Base-by-base conservation (phyloP, 2,888 invertebrate species). In the Meliscaeva auricollis region DNA sequence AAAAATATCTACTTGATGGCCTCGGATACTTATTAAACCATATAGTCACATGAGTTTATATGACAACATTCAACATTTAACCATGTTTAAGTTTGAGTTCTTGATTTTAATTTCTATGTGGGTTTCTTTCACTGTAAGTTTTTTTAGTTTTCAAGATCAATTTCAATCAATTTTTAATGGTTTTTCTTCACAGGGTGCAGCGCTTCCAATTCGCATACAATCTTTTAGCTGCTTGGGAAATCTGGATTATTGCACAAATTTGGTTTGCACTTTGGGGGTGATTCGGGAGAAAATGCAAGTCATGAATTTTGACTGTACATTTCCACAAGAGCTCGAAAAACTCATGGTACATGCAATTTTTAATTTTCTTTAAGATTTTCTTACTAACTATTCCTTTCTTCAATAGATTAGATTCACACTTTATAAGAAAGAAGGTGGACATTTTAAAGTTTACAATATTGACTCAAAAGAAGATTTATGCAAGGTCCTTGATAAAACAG, bases 251-350 rank as follows among this genome's bases (percentile, higher is more conserved):
- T 78, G 72, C 35, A 38, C 32, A 2, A 66, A 82, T 22, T 15
- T 87, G 62, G 22, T 50, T 3, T 87, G 87, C 13, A 75, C 74
- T 15, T 32, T 87, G 48, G 77, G 78, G n/a, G 74, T 44, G 0
- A 66, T 87, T n/a, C 77, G 78, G 6, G 70, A 75, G n/a, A 82
- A 73, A 44, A 78, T 87, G 78, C 87, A 87, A 15, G 78, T 87
- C 0, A 22, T 83, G 11, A 87, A 78, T 26, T 78, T 87, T 38
- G 82, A 75, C 9, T 74, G 70, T 9, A 62, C 30, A 7, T 79
- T 83, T 13, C 66, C 35, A 11, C 8, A 72, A 7, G 72, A 64
- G 3, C 11, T 83, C 17, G 69, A 75, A 13, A 79, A 76, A 13
- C 32, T 83, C 0, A 38, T 72, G 77, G 87, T 82, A 30, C 0